A percentile compares a stretch with the other conserved stretches of the same genome.
Conservation (phyloP, 2,888 invertebrate genomes). For the Criorhina ranunculi region DNA sequence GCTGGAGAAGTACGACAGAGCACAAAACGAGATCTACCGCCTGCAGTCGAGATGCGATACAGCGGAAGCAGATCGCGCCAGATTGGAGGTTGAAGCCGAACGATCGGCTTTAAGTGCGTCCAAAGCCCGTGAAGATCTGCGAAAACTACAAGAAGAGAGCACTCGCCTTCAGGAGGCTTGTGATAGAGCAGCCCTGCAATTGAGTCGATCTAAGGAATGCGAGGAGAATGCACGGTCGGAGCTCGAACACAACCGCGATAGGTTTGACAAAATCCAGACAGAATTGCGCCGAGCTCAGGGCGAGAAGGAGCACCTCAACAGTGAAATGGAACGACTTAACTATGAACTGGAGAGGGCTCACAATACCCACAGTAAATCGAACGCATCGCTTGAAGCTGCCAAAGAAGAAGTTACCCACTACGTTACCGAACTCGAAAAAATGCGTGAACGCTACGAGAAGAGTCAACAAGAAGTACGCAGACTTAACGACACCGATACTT, state of each 20-base stretch:
- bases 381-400: slow-evolving; percentile 93
- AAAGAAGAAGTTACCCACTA: slow-evolving; percentile 95
- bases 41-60: slow-evolving; percentile 95
- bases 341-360: slow-evolving; percentile 95
- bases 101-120: slow-evolving; percentile 91
- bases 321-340: slow-evolving; percentile 92
- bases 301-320: slow-evolving; percentile 93
- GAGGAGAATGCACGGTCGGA: slow-evolving; percentile 97
- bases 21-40: slow-evolving; percentile 95
- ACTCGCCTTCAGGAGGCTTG: slow-evolving; percentile 94
- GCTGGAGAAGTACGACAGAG: slow-evolving; percentile 96
- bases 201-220: slow-evolving; percentile 93
- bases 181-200: slow-evolving; percentile 93
- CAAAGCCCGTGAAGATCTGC: slow-evolving; percentile 93
- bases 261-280: slow-evolving; percentile 94
- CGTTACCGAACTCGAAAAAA: slow-evolving; percentile 94
- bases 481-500: slow-evolving; percentile 92
- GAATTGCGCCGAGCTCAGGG: slow-evolving; percentile 92
- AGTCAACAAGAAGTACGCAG: slow-evolving; percentile 92
- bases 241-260: slow-evolving; percentile 93
- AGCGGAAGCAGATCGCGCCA: slow-evolving; percentile 94
- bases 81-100: slow-evolving; percentile 93
- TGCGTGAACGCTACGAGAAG: slow-evolving; percentile 95
- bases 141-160: slow-evolving; percentile 94
- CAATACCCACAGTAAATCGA: slow-evolving; percentile 93